Conservation (phyloP, 2,888 invertebrate genomes). For the Archaeoteleia sp. region DNA sequence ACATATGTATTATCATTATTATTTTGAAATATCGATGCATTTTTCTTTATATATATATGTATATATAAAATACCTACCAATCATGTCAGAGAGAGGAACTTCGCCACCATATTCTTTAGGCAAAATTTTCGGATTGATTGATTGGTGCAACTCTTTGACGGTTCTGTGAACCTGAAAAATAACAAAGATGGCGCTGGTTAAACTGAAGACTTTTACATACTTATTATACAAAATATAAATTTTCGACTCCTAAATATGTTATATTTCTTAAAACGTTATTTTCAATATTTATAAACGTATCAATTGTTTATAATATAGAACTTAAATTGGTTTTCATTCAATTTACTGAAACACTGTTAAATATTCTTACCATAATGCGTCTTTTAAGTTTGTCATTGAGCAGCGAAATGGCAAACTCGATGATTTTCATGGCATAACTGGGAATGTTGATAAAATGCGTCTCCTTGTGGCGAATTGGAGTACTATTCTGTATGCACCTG, state of each 20-base stretch:
- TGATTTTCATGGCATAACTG: conserved; percentile 85
- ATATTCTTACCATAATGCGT: conserved; percentile 85
- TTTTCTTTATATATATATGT: no score
- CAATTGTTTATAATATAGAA: no score
- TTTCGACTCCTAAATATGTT: no score
- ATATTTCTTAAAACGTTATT: no score
- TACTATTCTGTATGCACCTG: conserved; percentile 88
- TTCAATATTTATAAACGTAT: no score
- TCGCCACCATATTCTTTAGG: conserved; percentile 94
- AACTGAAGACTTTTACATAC: not conserved
- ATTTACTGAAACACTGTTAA: no score
- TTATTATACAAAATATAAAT: no score
- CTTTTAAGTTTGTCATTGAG: conserved; percentile 90
- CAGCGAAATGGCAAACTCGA: conserved; percentile 88
- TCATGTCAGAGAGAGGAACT: conserved; percentile 87
- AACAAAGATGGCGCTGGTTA: not conserved
- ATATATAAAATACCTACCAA: conserved; percentile 76
- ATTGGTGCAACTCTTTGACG: conserved; percentile 82
- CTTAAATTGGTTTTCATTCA: no score
- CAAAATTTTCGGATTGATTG: conserved; percentile 84
- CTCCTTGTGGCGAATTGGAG: conserved; percentile 93
- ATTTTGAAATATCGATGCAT: no score
- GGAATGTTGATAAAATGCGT: conserved; percentile 92
- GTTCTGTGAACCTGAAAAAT: conserved; percentile 80
- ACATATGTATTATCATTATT: no score